Evolutionary conservation across 2,888 invertebrate genomes (phyloP), one percentile per base, ranked within the genome.

Genomic region (Harmothoe impar): DNA sequence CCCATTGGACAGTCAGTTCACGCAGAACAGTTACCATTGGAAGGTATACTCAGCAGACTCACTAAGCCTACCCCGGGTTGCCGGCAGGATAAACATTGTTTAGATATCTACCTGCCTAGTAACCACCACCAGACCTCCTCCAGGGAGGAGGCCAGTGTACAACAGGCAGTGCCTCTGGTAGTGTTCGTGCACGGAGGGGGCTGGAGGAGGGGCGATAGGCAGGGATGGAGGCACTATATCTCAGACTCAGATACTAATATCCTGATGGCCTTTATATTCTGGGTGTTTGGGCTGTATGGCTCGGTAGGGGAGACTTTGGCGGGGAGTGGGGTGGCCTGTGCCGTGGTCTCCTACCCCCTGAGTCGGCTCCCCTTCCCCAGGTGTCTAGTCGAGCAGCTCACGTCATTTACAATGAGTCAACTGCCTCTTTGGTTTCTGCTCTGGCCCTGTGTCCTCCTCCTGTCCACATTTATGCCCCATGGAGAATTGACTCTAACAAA

Each of bases 141-240:
- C 12, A 43, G 10, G 43, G 43, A 43, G 10, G 43, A 43, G 43
- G 43, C 5, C 43, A 7, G 3, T 43, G 10, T 10, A 43, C 3
- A 10, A 10, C 31, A 54, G 12, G 17, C 56, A 12, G 77, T 15
- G 31, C 94, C 94, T 3, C 86, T 94, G 10, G 94, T 93, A 23
- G 84, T 94, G 56, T 94, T 94, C 88, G 92, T 94, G 31, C 94
- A 94, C 78, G 94, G 94, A 0, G 94, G 94, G 1, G 94, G 94
- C 0, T 94, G 94, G 94, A 85, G 94, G 90, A 88, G 94, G 12
- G 94, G 94, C 0, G 94, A 92, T 23, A 91, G 92, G 33, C 77
- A 91, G 12, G 93, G 92, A 0, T 93, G 94, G 94, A 92, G 90
- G 35, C 93, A 94, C 91, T 94, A 92, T 89, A n/a, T 93, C 10